Conservation (phyloP, 2,888 invertebrate species). For the Pherbina coryleti region DNA sequence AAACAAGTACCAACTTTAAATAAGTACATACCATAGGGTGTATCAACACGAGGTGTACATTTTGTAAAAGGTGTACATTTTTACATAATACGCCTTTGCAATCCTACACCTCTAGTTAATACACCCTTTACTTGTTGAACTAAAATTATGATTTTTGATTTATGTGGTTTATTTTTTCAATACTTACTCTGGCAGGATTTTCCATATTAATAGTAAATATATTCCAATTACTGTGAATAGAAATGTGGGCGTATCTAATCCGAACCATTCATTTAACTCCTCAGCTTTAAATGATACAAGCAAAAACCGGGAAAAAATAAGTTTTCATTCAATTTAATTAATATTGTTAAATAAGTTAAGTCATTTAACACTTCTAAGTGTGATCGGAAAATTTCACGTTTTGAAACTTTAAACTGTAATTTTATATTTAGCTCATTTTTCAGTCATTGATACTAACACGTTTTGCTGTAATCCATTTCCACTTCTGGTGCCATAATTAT, state of each 20-base stretch:
- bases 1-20: too few species aligned
- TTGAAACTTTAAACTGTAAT: not conserved
- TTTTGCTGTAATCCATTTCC: conserved; percentile 41
- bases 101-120: too few species aligned
- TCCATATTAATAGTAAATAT: conserved; percentile 57
- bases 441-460: conserved; percentile 42
- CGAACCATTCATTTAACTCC: conserved; percentile 37
- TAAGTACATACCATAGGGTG: too few species aligned
- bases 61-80: too few species aligned
- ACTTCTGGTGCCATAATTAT: not conserved
- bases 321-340: not conserved
- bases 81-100: too few species aligned
- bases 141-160: too few species aligned
- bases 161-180: too few species aligned
- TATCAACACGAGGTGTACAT: too few species aligned
- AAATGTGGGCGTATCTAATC: conserved; percentile 49
- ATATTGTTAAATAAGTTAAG: not conserved
- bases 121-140: too few species aligned
- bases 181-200: conserved; percentile 56
- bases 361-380: not conserved
- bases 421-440: too few species aligned
- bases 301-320: too few species aligned
- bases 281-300: conserved; percentile 32
- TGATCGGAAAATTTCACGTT: not conserved
- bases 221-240: conserved; percentile 49